These are phyloP conservation scores for Triplophysa dalaica DNA, from an alignment of 2,113 vertebrate genomes.

Conservation along the genomic window DNA sequence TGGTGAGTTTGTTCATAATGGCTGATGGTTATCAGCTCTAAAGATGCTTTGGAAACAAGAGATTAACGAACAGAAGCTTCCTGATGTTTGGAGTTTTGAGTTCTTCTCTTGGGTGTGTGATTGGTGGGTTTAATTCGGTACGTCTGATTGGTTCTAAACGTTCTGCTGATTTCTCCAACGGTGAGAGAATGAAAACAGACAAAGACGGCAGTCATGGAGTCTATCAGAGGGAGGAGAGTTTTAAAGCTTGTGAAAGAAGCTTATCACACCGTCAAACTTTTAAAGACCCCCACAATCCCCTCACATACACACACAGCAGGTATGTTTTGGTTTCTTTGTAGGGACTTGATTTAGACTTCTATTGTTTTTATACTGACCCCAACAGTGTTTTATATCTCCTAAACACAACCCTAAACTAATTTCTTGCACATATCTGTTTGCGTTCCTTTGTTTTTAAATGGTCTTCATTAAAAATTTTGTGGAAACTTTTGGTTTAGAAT, in stretches of 20 bases:
- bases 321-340: conserved; percentile 27
- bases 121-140: conserved; percentile 45
- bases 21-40: conserved; percentile 24
- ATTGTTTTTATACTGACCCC: too few relatives aligned
- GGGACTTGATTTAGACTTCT: neutral
- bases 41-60: neutral
- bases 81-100: neutral
- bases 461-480: too few relatives aligned
- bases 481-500: too few relatives aligned
- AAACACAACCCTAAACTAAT: too few relatives aligned
- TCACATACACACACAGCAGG: conserved; percentile 33
- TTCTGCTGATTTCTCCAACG: conserved; percentile 22
- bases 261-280: conserved; percentile 68
- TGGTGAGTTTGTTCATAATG: neutral
- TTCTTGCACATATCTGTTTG: too few relatives aligned
- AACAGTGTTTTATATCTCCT: too few relatives aligned
- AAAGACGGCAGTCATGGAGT: conserved; percentile 64
- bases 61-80: neutral
- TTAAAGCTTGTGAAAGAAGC: conserved; percentile 66
- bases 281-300: conserved; percentile 53
- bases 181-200: conserved; percentile 57
- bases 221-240: conserved; percentile 60
- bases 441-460: too few relatives aligned
- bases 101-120: neutral
- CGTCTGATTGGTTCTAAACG: conserved; percentile 16